Evolutionary conservation across 2,797 vertebrate species (phyloP).

Genomic region (Darevskia nairensis): DNA sequence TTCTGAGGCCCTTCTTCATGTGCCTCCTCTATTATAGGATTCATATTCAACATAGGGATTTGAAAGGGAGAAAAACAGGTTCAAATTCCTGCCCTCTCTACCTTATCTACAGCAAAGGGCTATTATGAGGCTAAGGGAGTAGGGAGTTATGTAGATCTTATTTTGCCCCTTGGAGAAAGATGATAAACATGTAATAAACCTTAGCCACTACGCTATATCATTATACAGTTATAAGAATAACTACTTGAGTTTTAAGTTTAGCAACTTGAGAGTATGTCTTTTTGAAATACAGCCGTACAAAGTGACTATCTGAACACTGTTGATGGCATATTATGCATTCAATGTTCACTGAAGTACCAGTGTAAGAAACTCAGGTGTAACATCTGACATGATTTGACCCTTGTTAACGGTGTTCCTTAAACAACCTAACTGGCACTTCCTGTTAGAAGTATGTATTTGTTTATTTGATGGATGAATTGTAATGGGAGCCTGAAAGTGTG

Average conservation of each 20-base stretch:
- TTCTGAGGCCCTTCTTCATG: too few species aligned
- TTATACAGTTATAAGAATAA: neutral
- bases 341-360: neutral
- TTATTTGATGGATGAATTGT: slow-evolving; percentile 42
- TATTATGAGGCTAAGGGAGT: neutral
- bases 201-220: neutral
- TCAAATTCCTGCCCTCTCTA: neutral
- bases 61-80: neutral
- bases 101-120: neutral
- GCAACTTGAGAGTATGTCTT: neutral
- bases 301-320: neutral
- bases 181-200: neutral
- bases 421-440: slow-evolving; percentile 5
- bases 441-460: neutral
- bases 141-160: neutral
- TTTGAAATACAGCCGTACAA: neutral
- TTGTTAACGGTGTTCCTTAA: neutral
- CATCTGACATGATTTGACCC: neutral
- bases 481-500: slow-evolving; percentile 21
- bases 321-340: neutral
- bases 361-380: neutral
- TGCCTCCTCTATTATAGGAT: neutral
- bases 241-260: neutral
- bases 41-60: too few species aligned
- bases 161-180: neutral